phyloP scores from a whole-genome alignment of 2,797 vertebrate genomes.

The Florisuga fusca region DNA sequence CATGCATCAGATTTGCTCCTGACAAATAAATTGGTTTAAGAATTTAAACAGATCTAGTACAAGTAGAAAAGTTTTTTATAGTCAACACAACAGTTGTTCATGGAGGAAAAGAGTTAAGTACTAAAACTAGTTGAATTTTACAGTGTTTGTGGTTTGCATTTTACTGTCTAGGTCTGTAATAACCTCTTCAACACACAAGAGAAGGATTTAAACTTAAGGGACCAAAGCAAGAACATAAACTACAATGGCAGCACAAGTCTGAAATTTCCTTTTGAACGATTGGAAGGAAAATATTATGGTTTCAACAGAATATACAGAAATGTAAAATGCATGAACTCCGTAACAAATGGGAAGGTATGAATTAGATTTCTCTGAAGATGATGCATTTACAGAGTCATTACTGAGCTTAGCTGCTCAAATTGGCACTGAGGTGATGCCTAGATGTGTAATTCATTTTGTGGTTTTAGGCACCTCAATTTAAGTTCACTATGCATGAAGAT shows the following conservation, averaged over 20 bases:
- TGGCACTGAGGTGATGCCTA: constrained; percentile 19
- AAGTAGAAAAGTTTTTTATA: background rate
- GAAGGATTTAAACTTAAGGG: constrained; percentile 23
- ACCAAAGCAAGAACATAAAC: background rate
- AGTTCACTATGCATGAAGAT: constrained; percentile 29
- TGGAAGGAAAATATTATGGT: constrained; percentile 43
- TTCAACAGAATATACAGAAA: constrained; percentile 24
- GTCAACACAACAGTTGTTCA: background rate
- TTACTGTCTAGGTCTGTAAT: constrained; percentile 3
- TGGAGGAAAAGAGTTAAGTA: background rate
- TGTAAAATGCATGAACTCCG: background rate
- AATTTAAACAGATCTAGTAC: background rate
- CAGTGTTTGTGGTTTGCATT: background rate
- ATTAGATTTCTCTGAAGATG: constrained; percentile 44
- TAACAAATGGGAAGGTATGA: constrained; percentile 44
- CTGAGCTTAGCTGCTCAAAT: constrained; percentile 34
- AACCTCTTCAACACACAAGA: background rate
- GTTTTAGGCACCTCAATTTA: constrained; percentile 10
- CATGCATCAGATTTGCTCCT: background rate
- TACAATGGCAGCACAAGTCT: background rate
- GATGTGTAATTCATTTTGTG: constrained; percentile 41
- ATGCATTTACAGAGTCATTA: constrained; percentile 24
- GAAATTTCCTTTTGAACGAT: constrained; percentile 24
- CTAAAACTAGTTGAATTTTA: background rate
- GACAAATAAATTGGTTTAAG: background rate